Percentiles rank a stretch among this genome's conserved stretches.
Evolutionary conservation across 2,797 vertebrate genomes (phyloP).

Genomic region (Silurus aristotelis): DNA sequence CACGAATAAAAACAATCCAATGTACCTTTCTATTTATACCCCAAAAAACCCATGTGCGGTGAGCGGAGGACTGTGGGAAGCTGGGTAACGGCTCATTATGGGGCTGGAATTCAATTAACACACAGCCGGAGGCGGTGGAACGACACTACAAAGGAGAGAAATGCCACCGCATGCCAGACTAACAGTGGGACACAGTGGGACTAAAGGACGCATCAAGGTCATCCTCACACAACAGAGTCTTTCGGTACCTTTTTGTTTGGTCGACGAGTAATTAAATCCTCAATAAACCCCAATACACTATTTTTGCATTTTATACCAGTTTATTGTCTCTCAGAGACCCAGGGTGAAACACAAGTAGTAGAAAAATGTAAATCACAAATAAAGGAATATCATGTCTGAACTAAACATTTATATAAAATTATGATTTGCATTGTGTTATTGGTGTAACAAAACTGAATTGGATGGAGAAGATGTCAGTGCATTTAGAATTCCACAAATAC

Average conservation of each 20-base stretch:
- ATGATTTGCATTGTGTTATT: not conserved
- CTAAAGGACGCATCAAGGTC: constrained; percentile 33
- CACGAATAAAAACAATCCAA: constrained; percentile 15
- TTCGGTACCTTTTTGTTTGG: too few species aligned
- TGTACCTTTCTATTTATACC: constrained; percentile 27
- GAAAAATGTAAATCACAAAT: not conserved
- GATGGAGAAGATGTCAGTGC: too few species aligned
- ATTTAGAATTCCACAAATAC: not conserved
- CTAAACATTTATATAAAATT: not conserved
- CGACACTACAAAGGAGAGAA: constrained; percentile 2
- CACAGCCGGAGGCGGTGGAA: constrained; percentile 35
- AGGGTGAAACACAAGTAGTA: not conserved
- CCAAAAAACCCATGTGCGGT: not conserved
- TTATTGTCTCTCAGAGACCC: not conserved
- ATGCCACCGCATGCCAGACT: constrained; percentile 2
- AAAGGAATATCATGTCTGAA: not conserved
- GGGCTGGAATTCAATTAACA: constrained; percentile 49
- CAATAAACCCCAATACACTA: too few species aligned
- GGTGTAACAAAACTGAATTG: not conserved
- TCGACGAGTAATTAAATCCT: too few species aligned
- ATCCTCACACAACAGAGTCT: too few species aligned
- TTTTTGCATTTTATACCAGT: too few species aligned
- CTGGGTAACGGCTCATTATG: constrained; percentile 30
- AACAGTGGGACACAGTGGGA: not conserved
- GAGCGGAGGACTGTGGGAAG: not conserved